Evolutionary conservation across 1,140 invertebrate species (phyloP), one percentile per base, ranked within the genome.

Genomic region (Drosophila ercepeae): DNA sequence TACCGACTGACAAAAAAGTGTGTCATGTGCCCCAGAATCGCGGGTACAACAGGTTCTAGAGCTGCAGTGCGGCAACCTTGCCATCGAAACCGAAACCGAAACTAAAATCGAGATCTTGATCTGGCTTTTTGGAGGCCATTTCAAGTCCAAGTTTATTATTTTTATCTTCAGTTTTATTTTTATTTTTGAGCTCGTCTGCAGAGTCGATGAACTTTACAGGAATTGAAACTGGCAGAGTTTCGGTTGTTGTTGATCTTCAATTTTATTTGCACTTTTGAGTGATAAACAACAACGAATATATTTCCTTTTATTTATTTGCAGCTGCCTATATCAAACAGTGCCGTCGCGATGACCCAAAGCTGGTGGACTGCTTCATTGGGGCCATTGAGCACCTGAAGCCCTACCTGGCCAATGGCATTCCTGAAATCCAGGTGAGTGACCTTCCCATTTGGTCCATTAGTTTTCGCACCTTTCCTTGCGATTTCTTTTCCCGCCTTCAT

Each of bases 271-370:
- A 34, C 25, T 58, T 57, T 23, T 46, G 23, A 63, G 67, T 63
- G 57, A 42, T 19, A 13, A 39, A 16, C 21, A 44, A 36, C 34
- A 48, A 34, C 48, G 5, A 44, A 36, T 27, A 2, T 36, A n/a
- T 52, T 65, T 44, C 29, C 9, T 59, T 44, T 55, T 39, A 16
- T n/a, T 75, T 61, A 68, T 76, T 93, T 92, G 27, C 91, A 95
- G 95, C 94, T 11, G 93, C 93, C 46, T 95, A 95, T 76, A 93
- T 95, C 16, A 95, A 95, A 75, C 94, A 94, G 90, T 95, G 95
- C 74, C 93, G 92, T 27, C 92, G 93, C 61, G 92, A 92, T 45
- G 94, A 95, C 89, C 94, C 95, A 4, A 90, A 95, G 54, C 53
- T 95, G 14, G 92, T 93, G 34, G 79, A 93, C n/a, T 95, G 95